phyloP scores from a whole-genome alignment of 2,888 invertebrate species.

The Mantis religiosa region DNA sequence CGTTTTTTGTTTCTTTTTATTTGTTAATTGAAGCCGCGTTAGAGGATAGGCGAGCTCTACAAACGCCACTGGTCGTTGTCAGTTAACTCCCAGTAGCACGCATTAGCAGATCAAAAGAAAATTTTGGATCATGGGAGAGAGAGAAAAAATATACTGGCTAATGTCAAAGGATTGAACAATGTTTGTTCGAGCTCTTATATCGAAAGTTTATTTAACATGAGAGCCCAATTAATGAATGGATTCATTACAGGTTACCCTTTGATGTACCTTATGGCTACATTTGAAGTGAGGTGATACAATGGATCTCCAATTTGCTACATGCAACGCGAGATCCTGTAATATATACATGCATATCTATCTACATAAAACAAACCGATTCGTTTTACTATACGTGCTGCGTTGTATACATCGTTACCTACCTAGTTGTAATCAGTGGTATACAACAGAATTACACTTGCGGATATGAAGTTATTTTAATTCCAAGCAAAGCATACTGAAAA shows the following conservation, averaged over 20 bases:
- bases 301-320: background rate
- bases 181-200: background rate
- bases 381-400: no score
- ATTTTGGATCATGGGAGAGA: background rate
- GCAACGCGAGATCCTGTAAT: background rate
- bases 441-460: no score
- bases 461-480: no score
- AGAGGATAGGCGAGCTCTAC: background rate
- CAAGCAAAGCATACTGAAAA: no score
- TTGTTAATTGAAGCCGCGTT: background rate
- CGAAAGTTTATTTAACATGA: background rate
- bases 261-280: background rate
- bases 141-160: background rate
- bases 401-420: no score
- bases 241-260: background rate
- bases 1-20: background rate
- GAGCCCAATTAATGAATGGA: background rate
- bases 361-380: no score
- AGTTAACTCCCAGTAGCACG: background rate
- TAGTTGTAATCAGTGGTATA: no score
- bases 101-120: background rate
- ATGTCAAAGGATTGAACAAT: background rate
- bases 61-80: background rate
- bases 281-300: background rate
- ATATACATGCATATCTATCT: no score